Evolutionary conservation across 2,888 invertebrate genomes (phyloP).

Genomic region (Hipparchia semele): DNA sequence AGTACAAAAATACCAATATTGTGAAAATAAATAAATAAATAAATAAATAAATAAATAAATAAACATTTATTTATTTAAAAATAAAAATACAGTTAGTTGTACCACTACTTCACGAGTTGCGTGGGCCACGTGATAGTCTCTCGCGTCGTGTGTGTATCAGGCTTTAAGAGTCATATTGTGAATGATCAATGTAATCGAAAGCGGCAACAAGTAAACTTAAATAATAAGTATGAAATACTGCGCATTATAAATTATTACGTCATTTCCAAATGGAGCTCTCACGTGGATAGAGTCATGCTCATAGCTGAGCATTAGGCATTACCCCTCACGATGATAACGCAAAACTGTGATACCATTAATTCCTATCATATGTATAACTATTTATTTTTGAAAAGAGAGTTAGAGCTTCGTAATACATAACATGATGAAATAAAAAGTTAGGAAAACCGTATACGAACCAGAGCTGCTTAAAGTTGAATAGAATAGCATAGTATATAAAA

Average conservation of each 20-base stretch:
- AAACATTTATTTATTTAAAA: no score
- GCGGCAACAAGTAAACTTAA: slow-evolving; percentile 2
- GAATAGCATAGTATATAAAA: no score
- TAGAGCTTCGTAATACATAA: no score
- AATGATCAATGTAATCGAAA: background rate
- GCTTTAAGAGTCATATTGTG: background rate
- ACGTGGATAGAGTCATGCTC: background rate
- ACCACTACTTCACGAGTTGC: no score
- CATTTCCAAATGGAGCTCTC: background rate
- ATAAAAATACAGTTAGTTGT: no score
- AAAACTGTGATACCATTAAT: background rate
- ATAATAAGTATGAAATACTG: background rate
- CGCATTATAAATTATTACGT: slow-evolving; percentile 3
- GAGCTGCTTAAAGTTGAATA: no score
- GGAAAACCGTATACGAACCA: no score
- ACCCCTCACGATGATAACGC: background rate
- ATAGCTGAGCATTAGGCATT: background rate
- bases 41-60: no score
- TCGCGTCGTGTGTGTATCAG: background rate
- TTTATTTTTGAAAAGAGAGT: no score
- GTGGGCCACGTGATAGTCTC: background rate
- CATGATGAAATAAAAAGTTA: no score
- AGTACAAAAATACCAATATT: no score
- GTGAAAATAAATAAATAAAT: no score
- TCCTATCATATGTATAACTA: background rate